Percentiles rank a stretch among this genome's conserved stretches.
phyloP scores from a whole-genome alignment of 1,140 invertebrate genomes.

The Melipona quadrifasciata region DNA sequence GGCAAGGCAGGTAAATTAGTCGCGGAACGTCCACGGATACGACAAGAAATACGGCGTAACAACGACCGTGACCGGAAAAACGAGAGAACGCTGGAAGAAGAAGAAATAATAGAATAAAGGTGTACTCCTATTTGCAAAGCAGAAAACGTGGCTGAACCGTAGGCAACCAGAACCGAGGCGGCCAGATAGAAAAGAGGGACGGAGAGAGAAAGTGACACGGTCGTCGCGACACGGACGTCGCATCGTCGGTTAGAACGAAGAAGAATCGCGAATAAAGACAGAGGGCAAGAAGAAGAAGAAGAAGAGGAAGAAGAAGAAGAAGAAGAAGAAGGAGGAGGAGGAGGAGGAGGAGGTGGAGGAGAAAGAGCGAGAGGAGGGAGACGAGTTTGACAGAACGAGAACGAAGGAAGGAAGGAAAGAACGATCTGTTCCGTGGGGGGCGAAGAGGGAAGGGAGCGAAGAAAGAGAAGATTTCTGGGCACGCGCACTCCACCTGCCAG shows the following conservation, averaged over 20 bases:
- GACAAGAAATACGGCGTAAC: slow-evolving; percentile 52
- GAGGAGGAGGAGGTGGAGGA: background rate
- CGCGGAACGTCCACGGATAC: slow-evolving; percentile 7
- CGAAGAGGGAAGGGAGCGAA: slow-evolving; percentile 43
- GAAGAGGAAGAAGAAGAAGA: slow-evolving; percentile 5
- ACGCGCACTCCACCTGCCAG: slow-evolving; percentile 80
- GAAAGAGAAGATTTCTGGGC: slow-evolving; percentile 74
- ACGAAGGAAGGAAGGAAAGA: slow-evolving; percentile 48
- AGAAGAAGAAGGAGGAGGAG: background rate
- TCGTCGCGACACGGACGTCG: background rate
- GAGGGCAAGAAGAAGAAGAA: background rate
- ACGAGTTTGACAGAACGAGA: slow-evolving; percentile 22
- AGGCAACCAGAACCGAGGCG: slow-evolving; percentile 21
- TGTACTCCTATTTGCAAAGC: slow-evolving; percentile 22
- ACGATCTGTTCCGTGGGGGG: slow-evolving; percentile 21
- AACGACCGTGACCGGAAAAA: slow-evolving; percentile 35
- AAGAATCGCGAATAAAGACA: background rate
- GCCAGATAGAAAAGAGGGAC: background rate
- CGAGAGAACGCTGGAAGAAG: background rate
- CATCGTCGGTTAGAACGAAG: background rate
- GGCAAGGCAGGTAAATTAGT: slow-evolving; percentile 31
- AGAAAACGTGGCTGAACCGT: background rate
- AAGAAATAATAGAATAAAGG: background rate
- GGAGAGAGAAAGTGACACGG: background rate
- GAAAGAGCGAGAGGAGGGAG: slow-evolving; percentile 25